Evolutionary conservation across 2,888 invertebrate genomes (phyloP).

Genomic region (Latrodectus hesperus): DNA sequence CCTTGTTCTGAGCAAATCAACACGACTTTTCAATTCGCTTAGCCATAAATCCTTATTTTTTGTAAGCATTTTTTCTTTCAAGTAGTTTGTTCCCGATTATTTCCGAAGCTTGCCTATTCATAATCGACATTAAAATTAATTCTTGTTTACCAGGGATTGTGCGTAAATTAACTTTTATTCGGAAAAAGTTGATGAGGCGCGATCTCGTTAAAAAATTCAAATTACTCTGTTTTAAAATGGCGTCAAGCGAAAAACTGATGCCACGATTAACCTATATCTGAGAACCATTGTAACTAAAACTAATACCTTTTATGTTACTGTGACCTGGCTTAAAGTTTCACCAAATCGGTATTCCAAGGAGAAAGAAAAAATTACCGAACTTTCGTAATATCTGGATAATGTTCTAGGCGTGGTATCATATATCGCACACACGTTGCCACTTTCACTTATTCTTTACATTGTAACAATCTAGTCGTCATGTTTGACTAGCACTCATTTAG

Average conservation of each 20-base stretch:
- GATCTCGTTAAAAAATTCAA: slow-evolving; percentile 33
- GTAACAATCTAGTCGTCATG: slow-evolving; percentile 47
- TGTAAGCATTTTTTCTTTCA: too few relatives aligned
- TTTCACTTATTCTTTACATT: slow-evolving; percentile 26
- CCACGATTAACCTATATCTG: slow-evolving; percentile 55
- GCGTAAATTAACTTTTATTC: background rate
- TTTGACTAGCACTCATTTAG: slow-evolving; percentile 58
- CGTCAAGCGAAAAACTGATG: slow-evolving; percentile 12
- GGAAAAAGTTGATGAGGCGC: slow-evolving; percentile 20
- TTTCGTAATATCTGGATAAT: slow-evolving; percentile 36
- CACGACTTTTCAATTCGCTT: too few relatives aligned
- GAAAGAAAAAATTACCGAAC: slow-evolving; percentile 26
- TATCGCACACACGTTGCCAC: slow-evolving; percentile 17
- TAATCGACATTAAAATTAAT: background rate
- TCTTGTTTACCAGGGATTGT: background rate
- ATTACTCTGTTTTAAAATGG: slow-evolving; percentile 13
- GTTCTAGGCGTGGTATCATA: slow-evolving; percentile 50
- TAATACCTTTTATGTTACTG: slow-evolving; percentile 45
- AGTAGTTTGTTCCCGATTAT: too few relatives aligned
- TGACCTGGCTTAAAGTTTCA: slow-evolving; percentile 31
- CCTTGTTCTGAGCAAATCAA: too few relatives aligned
- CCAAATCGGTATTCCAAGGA: background rate
- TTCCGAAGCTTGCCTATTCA: too few relatives aligned
- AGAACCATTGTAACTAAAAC: slow-evolving; percentile 51
- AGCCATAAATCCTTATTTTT: too few relatives aligned